phyloP scores from a whole-genome alignment of 2,888 invertebrate genomes.

The Leptopilina syphax region DNA sequence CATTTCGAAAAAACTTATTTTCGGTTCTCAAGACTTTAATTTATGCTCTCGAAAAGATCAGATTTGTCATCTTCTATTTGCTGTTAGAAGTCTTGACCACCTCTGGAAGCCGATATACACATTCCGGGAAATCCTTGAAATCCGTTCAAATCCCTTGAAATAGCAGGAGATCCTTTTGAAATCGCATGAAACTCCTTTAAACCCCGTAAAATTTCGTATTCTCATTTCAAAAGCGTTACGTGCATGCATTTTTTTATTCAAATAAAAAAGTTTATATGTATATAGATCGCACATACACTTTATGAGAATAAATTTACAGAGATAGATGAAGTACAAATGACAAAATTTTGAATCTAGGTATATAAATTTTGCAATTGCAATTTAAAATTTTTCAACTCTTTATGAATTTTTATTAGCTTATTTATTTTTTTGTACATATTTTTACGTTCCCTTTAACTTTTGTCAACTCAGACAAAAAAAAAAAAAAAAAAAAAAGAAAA shows the following conservation, averaged over 20 bases:
- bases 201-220: conserved; percentile 26
- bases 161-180: conserved; percentile 16
- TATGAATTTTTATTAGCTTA: no score
- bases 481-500: no score
- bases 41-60: neutral
- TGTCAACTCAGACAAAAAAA: no score
- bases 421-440: no score
- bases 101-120: conserved; percentile 27
- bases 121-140: conserved; percentile 29
- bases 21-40: neutral
- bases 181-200: conserved; percentile 35
- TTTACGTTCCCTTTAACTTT: no score
- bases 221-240: conserved; percentile 13
- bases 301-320: neutral
- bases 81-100: conserved; percentile 20
- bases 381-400: no score
- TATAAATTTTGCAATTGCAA: no score
- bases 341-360: no score
- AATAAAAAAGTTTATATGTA: neutral
- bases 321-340: no score
- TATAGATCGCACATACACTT: conserved; percentile 4
- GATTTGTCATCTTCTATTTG: conserved; percentile 27
- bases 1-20: neutral
- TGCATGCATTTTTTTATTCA: neutral
- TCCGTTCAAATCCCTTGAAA: conserved; percentile 28